Evolutionary conservation across 2,113 vertebrate genomes (phyloP), one percentile per base, ranked within the genome.

Genomic region (Cinclus mexicanus): DNA sequence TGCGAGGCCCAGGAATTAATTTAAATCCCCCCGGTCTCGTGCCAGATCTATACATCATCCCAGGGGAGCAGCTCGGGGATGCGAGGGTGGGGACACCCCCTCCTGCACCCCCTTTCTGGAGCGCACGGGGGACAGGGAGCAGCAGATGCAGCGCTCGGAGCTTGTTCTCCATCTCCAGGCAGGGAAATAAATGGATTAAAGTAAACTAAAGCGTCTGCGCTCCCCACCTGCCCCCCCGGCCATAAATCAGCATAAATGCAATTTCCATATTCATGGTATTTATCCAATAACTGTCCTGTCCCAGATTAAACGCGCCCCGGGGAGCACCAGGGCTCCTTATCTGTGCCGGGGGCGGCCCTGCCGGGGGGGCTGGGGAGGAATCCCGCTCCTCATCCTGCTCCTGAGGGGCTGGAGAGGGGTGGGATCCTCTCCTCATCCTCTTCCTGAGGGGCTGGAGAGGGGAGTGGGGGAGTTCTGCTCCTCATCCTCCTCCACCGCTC

Each of bases 201-300:
- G 53, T 71, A 55, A 96, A 92, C 65, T 6, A 12, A 79, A 83
- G 33, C 37, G 3, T 44, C 87, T 80, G 80, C 23, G n/a, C 87
- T 74, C 64, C 84, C 89, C 87, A 42, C 89, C 92, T 84, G 59
- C 82, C 79, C 83, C 80, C 81, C 77, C 55, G 24, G 88, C 70
- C 84, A 53, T 94, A 95, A 95, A 97, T 94, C 96, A 94, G 93
- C 96, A 95, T 96, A 97, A 96, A 96, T 91, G 93, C 90, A 97
- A 97, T 97, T 91, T 97, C 83, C 96, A 95, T 97, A 97, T 97
- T 97, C 92, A 97, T 97, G 93, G 91, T 96, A 95, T 97, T 97
- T 95, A 95, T 93, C 95, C 97, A 92, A 76, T 93, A 95, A 90
- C 88, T 84, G 88, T 93, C 93, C 95, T 89, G 77, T 55, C 93